A percentile compares a stretch with the other conserved stretches of the same genome.
phyloP scores from a whole-genome alignment of 2,888 invertebrate genomes.

The Azorinus chamasolen region DNA sequence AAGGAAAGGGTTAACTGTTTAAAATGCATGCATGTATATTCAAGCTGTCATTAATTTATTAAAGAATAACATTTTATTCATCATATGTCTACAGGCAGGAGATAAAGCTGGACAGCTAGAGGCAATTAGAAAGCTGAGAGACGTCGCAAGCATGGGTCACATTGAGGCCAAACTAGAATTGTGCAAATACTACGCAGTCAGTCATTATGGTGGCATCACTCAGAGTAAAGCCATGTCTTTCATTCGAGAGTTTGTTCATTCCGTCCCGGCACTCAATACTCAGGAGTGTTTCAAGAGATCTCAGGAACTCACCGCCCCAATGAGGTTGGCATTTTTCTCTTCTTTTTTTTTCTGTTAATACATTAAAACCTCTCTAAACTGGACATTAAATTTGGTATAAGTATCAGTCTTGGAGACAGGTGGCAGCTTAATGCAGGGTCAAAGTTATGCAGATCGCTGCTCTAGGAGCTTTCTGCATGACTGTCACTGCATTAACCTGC shows the following conservation, averaged over 20 bases:
- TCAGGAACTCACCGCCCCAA: conserved; percentile 81
- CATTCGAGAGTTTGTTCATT: conserved; percentile 79
- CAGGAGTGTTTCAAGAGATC: conserved; percentile 76
- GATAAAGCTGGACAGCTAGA: conserved; percentile 77
- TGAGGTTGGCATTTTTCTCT: conserved; percentile 80
- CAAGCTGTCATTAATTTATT: background rate
- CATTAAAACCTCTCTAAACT: too few relatives aligned
- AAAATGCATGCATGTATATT: too few relatives aligned
- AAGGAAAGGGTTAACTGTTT: too few relatives aligned
- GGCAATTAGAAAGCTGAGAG: conserved; percentile 81
- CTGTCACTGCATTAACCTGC: too few relatives aligned
- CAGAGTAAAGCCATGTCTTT: conserved; percentile 75
- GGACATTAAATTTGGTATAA: too few relatives aligned
- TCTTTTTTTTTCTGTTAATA: too few relatives aligned
- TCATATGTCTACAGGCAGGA: conserved; percentile 57
- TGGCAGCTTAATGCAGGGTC: too few relatives aligned
- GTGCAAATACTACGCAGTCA: conserved; percentile 77
- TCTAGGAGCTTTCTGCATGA: too few relatives aligned
- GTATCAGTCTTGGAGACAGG: too few relatives aligned
- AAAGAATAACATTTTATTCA: background rate
- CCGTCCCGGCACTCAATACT: conserved; percentile 75
- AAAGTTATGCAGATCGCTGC: too few relatives aligned
- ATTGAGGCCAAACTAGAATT: conserved; percentile 79
- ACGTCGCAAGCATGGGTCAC: conserved; percentile 73
- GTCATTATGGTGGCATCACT: conserved; percentile 80